Evolutionary conservation across 2,888 invertebrate genomes (phyloP), one percentile per base, ranked within the genome.

Genomic region (Blomia tropicalis): DNA sequence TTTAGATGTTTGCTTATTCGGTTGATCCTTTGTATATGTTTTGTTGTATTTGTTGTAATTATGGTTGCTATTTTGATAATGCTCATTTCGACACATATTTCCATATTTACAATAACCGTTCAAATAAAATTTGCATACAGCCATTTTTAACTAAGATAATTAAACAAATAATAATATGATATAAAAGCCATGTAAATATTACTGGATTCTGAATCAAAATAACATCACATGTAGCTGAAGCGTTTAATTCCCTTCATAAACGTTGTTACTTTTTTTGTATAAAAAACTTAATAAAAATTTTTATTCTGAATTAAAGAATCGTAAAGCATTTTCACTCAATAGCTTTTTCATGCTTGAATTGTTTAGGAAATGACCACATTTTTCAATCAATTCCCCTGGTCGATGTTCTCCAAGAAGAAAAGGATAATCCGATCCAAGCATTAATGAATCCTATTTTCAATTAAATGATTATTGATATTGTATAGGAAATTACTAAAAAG

Each of bases 391-490:
- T 64, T 71, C 70, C n/a, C 78, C 78, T 1, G 77, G 76, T 43
- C 72, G 70, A 31, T 75, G 72, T 67, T 79, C 79, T 4, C 78
- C 79, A 4, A 79, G 71, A 3, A 78, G 78, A 68, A 79, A 79
- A 0, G 79, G 79, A 68, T 79, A 80, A 69, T 79, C 79, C 30
- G 75, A 78, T 2, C 79, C 79, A 36, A 79, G 71, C 3, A 78
- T 72, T 4, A 80, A 73, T 11, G 72, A 69, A 59, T 78, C 75
- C 76, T 78, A 69, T 19, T 54, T 43, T 60, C 64, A 54, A 60
- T 58, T 11, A 4, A 60, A 32, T 54, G 22, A 54, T 44, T 29
- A 54, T 14, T 27, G 53, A 60, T 7, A 62, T 14, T 66, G 47
- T 31, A 64, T 14, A 29, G 30, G 14, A n/a, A 61, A 53, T 47